Percentiles rank a stretch among this genome's conserved stretches.
Evolutionary conservation across 1,140 invertebrate species (phyloP).

Genomic region (Cephus cinctus): DNA sequence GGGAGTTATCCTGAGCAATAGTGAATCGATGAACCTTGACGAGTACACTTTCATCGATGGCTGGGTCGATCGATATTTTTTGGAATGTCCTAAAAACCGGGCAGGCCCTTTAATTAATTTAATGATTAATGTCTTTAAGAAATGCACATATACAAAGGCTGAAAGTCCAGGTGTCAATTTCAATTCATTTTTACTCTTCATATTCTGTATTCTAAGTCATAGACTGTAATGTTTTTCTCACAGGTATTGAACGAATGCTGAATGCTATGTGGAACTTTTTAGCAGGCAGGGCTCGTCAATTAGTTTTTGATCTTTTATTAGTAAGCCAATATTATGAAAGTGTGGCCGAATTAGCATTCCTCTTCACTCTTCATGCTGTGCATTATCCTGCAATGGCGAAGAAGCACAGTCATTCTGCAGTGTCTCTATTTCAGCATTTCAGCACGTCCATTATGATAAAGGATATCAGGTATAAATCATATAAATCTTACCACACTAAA

Average conservation of each 20-base stretch:
- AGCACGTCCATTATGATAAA: constrained; percentile 41
- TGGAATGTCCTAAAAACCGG: constrained; percentile 37
- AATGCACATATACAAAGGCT: too few relatives aligned
- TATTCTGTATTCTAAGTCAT: constrained; percentile 5
- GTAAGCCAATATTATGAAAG: constrained; percentile 33
- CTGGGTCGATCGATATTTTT: constrained; percentile 48
- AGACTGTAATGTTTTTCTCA: constrained; percentile 13
- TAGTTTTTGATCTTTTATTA: constrained; percentile 36
- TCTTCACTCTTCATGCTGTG: constrained; percentile 45
- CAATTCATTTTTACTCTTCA: too few relatives aligned
- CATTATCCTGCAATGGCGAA: constrained; percentile 36
- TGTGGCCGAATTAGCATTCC: constrained; percentile 43
- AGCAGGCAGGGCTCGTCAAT: constrained; percentile 40
- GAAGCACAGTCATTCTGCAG: constrained; percentile 39
- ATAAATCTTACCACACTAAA: constrained; percentile 8
- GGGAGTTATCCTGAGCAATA: constrained; percentile 35
- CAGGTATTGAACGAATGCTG: constrained; percentile 28
- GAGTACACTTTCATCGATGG: constrained; percentile 49
- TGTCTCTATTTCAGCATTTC: constrained; percentile 47
- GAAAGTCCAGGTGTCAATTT: too few relatives aligned
- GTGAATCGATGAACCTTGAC: constrained; percentile 35
- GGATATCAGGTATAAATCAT: constrained; percentile 41
- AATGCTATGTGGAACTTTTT: constrained; percentile 44
- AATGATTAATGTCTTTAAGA: constrained; percentile 36
- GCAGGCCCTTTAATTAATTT: constrained; percentile 32